phyloP scores from a whole-genome alignment of 2,797 vertebrate genomes.

The Lepus townsendii region DNA sequence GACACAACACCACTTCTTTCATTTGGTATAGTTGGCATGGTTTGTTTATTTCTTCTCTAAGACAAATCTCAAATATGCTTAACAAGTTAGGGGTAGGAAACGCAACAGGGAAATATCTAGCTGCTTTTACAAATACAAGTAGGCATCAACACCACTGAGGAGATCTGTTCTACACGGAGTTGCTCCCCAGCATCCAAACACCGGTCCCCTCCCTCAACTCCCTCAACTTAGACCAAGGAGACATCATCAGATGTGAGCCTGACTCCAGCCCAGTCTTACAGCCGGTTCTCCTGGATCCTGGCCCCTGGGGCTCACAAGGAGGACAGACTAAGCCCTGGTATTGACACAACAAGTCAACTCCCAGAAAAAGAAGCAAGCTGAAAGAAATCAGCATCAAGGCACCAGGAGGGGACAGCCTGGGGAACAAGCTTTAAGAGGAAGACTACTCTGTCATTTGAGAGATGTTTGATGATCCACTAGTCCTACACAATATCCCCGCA shows the following conservation, averaged over 20 bases:
- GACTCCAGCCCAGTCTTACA: accelerated
- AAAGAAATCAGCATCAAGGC: neutral
- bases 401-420: neutral
- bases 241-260: accelerated
- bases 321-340: no score
- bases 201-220: no score
- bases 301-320: neutral
- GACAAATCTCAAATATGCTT: neutral
- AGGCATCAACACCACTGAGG: neutral
- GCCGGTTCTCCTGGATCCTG: neutral
- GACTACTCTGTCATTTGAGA: neutral
- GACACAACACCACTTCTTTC: no score
- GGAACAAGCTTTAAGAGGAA: neutral
- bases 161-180: neutral
- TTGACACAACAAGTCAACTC: neutral
- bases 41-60: neutral
- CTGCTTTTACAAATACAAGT: neutral
- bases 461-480: neutral
- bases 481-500: neutral
- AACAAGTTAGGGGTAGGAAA: neutral
- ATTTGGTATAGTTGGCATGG: neutral
- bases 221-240: neutral
- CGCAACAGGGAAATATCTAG: neutral
- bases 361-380: neutral
- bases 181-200: neutral